phyloP scores from a whole-genome alignment of 2,113 vertebrate species.

The Indicator maculatus region DNA sequence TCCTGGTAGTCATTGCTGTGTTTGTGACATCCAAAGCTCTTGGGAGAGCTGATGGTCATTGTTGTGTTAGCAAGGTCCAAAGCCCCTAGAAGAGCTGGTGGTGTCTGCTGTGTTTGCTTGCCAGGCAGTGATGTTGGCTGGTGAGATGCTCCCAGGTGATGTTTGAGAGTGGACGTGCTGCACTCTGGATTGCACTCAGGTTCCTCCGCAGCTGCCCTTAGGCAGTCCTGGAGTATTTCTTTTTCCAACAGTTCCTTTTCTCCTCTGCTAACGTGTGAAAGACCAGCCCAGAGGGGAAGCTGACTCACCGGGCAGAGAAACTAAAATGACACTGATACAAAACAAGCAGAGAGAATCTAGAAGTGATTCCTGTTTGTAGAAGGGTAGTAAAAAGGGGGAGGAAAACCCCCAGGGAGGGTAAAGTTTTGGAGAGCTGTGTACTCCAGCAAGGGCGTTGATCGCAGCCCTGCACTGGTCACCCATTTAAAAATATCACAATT shows the following conservation, averaged over 20 bases:
- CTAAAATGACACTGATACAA: not conserved
- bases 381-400: not conserved
- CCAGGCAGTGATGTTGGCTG: accelerated
- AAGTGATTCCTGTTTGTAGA: not conserved
- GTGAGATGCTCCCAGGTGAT: not conserved
- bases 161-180: not conserved
- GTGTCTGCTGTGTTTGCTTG: accelerated
- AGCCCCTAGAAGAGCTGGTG: not conserved
- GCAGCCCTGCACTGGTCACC: not conserved
- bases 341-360: not conserved
- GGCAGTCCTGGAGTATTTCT: not conserved
- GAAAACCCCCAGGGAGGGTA: not conserved
- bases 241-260: not conserved
- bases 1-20: not conserved
- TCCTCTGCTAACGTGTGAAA: not conserved
- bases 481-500: not conserved
- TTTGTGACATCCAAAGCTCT: not conserved
- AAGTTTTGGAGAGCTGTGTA: not conserved
- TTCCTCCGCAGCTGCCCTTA: not conserved
- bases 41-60: not conserved
- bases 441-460: not conserved
- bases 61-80: not conserved
- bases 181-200: accelerated
- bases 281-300: not conserved
- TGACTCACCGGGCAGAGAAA: constrained; percentile 45